These are phyloP conservation scores for Marmota flaviventris DNA, from an alignment of 2,113 vertebrate genomes.

Conservation along the genomic window DNA sequence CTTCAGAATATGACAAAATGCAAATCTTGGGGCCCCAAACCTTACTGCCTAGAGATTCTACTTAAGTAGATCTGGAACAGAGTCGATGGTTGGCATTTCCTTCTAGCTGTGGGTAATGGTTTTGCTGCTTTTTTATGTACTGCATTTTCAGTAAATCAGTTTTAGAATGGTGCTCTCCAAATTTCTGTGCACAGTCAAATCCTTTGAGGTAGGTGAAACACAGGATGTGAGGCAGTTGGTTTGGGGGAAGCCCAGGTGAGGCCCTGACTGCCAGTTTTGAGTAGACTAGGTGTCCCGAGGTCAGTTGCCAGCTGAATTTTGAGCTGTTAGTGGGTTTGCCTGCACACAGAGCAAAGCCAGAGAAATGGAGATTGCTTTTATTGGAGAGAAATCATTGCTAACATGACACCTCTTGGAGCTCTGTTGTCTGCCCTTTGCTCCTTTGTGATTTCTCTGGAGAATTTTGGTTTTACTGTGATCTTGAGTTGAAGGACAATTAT, in stretches of 20 bases:
- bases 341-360: background rate
- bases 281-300: background rate
- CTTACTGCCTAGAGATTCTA: background rate
- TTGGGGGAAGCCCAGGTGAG: background rate
- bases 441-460: background rate
- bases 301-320: background rate
- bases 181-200: background rate
- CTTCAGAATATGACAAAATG: background rate
- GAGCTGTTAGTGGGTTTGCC: background rate
- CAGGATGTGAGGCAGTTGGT: accelerated
- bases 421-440: background rate
- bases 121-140: background rate
- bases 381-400: background rate
- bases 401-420: background rate
- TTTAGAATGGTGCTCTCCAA: background rate
- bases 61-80: background rate
- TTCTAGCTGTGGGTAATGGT: background rate
- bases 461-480: background rate
- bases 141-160: background rate
- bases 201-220: background rate
- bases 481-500: background rate
- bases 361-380: background rate
- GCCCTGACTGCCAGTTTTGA: background rate
- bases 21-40: background rate
- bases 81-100: background rate